A percentile compares a stretch with the other conserved stretches of the same genome.
These are phyloP conservation scores for Pelochelys cantorii DNA, from an alignment of 2,797 vertebrate genomes.

Conservation along the genomic window DNA sequence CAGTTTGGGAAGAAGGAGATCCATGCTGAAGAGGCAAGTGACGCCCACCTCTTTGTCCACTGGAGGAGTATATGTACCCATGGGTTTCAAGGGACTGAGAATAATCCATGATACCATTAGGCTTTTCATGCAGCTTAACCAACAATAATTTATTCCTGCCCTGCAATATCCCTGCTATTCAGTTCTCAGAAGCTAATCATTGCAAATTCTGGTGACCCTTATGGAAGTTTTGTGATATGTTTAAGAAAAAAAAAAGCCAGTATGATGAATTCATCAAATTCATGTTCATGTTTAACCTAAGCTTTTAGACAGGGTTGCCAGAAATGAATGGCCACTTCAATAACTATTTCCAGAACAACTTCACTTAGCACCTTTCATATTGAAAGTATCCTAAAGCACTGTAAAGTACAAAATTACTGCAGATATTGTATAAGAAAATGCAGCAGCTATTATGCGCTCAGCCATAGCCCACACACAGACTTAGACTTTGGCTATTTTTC, in stretches of 20 bases:
- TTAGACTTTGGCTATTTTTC: background rate
- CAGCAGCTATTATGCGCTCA: background rate
- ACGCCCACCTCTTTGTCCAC: background rate
- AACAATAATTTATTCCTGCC: background rate
- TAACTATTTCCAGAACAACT: background rate
- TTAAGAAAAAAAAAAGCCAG: background rate
- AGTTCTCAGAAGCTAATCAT: background rate
- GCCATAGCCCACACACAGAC: background rate
- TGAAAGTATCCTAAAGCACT: background rate
- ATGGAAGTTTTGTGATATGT: background rate
- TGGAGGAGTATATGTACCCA: fast-evolving
- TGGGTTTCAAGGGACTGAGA: background rate
- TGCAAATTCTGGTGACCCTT: background rate
- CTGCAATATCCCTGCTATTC: background rate
- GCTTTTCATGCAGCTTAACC: background rate
- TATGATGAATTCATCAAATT: background rate
- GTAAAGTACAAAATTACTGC: background rate
- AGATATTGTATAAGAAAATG: background rate
- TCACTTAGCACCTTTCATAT: background rate
- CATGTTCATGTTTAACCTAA: background rate
- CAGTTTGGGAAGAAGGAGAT: fast-evolving
- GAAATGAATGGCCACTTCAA: background rate
- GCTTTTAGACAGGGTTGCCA: background rate
- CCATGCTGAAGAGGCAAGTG: background rate
- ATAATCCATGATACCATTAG: background rate